These are phyloP conservation scores for Lucilia cuprina DNA, from an alignment of 1,140 invertebrate species.

Conservation along the genomic window DNA sequence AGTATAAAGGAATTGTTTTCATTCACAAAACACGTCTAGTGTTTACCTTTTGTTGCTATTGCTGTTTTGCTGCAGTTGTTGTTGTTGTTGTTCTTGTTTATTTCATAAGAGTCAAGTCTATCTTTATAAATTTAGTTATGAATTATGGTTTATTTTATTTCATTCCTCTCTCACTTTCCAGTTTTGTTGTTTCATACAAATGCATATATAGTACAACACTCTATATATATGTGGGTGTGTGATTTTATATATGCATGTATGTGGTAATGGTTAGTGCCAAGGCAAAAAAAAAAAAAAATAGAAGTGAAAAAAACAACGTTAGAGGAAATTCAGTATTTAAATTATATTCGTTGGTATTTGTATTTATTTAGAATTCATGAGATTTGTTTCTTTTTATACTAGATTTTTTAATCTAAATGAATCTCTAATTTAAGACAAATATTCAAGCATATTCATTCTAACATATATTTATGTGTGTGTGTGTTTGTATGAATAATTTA, in stretches of 20 bases:
- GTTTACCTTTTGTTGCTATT: background rate
- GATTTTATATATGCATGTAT: too few relatives aligned
- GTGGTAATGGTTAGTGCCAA: background rate
- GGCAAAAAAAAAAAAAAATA: background rate
- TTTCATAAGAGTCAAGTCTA: background rate
- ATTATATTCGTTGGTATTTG: background rate
- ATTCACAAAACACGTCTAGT: conserved; percentile 14
- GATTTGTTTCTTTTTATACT: background rate
- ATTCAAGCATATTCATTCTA: background rate
- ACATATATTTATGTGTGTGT: background rate
- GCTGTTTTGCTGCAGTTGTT: background rate
- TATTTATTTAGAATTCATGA: background rate
- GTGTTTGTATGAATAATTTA: background rate
- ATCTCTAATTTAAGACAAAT: conserved; percentile 14
- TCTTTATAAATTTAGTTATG: conserved; percentile 15
- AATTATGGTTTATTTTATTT: background rate
- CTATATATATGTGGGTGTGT: background rate
- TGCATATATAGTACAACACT: background rate
- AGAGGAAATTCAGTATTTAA: conserved; percentile 3
- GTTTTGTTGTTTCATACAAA: background rate
- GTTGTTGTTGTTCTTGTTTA: background rate
- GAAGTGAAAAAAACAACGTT: background rate
- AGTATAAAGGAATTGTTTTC: background rate
- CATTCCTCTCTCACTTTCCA: background rate
- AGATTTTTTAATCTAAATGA: background rate